phyloP scores from a whole-genome alignment of 2,797 vertebrate genomes.

The Rachycentron canadum region DNA sequence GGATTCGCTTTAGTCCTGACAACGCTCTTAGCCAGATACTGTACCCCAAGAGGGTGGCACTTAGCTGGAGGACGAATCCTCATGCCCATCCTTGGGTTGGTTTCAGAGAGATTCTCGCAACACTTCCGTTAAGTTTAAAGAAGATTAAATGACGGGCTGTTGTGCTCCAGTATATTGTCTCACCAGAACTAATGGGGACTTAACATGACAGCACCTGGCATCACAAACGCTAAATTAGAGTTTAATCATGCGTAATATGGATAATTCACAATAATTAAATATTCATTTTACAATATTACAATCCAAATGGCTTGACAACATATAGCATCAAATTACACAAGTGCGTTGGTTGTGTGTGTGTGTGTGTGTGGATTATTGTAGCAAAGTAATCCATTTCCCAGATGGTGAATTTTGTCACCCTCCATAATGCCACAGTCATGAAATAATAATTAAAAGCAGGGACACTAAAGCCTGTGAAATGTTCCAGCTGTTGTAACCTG shows the following conservation, averaged over 20 bases:
- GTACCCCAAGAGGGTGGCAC: neutral
- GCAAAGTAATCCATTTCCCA: constrained; percentile 48
- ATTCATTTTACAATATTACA: constrained; percentile 25
- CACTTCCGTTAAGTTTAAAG: neutral
- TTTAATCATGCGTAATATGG: constrained; percentile 30
- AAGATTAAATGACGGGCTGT: neutral
- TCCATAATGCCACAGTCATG: constrained; percentile 47
- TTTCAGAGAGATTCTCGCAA: neutral
- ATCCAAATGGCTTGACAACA: constrained; percentile 22
- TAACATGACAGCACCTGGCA: constrained; percentile 34
- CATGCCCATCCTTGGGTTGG: neutral
- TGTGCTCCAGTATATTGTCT: neutral
- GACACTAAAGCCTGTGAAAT: constrained; percentile 38
- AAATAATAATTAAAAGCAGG: constrained; percentile 58
- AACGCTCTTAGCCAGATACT: neutral
- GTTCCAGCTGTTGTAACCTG: constrained; percentile 38
- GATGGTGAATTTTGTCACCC: constrained; percentile 48
- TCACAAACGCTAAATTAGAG: constrained; percentile 29
- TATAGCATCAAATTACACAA: neutral
- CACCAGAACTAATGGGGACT: neutral
- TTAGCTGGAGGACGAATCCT: neutral
- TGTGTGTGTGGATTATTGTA: constrained; percentile 15
- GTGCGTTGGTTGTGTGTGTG: neutral
- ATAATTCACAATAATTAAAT: constrained; percentile 47
- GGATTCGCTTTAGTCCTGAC: neutral